A percentile compares a stretch with the other conserved stretches of the same genome.
phyloP scores from a whole-genome alignment of 2,888 invertebrate species.

The Ferdinandea cuprea region DNA sequence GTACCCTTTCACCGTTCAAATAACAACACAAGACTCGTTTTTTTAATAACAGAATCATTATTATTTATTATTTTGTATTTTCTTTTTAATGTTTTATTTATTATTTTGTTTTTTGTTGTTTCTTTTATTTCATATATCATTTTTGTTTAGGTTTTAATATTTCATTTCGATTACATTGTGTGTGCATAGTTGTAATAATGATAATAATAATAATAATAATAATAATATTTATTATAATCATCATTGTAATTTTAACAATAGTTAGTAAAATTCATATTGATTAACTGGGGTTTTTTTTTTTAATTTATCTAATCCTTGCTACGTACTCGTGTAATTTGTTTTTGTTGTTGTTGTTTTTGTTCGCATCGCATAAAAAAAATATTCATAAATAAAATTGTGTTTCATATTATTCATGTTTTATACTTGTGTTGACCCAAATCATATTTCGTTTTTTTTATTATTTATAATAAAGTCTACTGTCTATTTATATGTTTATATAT shows the following conservation, averaged over 20 bases:
- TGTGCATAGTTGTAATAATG: constrained; percentile 62
- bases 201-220: constrained; percentile 56
- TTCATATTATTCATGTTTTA: constrained; percentile 1
- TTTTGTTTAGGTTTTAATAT: constrained; percentile 47
- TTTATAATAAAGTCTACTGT: constrained; percentile 51
- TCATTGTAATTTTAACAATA: constrained; percentile 39
- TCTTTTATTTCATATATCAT: constrained; percentile 12
- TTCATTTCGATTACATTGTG: constrained; percentile 61
- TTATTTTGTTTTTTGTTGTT: constrained; percentile 17
- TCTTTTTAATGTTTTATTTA: constrained; percentile 47
- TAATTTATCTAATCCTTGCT: constrained; percentile 40
- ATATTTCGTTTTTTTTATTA: too few species aligned
- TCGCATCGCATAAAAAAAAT: constrained; percentile 28
- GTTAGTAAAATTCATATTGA: constrained; percentile 41
- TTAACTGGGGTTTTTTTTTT: constrained; percentile 26
- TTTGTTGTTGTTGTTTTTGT: constrained; percentile 19
- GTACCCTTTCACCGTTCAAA: not conserved
- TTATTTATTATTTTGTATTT: constrained; percentile 61
- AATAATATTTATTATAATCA: constrained; percentile 48
- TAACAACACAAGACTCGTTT: not conserved
- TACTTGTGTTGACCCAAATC: constrained; percentile 14
- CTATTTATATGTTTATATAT: constrained; percentile 41
- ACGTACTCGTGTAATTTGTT: constrained; percentile 1
- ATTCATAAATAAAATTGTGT: constrained; percentile 16
- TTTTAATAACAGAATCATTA: constrained; percentile 65